phyloP scores from a whole-genome alignment of 2,888 invertebrate genomes.

The Macrosiphum euphorbiae region DNA sequence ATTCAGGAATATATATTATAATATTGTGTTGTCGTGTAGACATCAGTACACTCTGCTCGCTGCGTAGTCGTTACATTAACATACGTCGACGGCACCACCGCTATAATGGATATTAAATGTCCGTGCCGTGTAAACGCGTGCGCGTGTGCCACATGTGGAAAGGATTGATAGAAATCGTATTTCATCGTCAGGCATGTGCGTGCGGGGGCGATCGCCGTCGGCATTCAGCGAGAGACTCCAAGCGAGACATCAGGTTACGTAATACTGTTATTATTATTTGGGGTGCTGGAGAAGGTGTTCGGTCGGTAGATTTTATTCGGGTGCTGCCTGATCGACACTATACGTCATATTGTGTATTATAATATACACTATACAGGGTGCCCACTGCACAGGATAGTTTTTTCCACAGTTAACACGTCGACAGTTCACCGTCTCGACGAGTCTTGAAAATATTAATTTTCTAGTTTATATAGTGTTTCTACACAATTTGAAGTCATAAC shows the following conservation, averaged over 20 bases:
- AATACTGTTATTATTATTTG: not conserved
- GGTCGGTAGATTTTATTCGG: not conserved
- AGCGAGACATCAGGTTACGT: constrained; percentile 22
- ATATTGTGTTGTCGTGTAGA: not conserved
- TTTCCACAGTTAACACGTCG: not conserved
- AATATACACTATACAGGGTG: not conserved
- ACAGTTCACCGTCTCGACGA: not conserved
- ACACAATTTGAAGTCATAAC: not conserved
- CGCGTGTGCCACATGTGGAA: constrained; percentile 39
- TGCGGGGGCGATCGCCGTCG: constrained; percentile 50
- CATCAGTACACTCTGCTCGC: not conserved
- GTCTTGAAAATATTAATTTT: not conserved
- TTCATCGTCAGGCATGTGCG: constrained; percentile 37
- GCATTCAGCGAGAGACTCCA: not conserved
- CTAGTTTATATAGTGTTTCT: no score
- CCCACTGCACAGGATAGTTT: not conserved
- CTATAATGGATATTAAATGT: not conserved
- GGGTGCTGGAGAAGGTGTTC: constrained; percentile 1
- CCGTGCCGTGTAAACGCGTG: not conserved
- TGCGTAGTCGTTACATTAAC: not conserved
- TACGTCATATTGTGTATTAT: not conserved
- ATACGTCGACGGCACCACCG: not conserved
- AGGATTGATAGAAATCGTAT: constrained; percentile 53
- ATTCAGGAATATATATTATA: not conserved
- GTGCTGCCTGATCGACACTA: not conserved